phyloP scores from a whole-genome alignment of 2,888 invertebrate species.

The Nebria salina region DNA sequence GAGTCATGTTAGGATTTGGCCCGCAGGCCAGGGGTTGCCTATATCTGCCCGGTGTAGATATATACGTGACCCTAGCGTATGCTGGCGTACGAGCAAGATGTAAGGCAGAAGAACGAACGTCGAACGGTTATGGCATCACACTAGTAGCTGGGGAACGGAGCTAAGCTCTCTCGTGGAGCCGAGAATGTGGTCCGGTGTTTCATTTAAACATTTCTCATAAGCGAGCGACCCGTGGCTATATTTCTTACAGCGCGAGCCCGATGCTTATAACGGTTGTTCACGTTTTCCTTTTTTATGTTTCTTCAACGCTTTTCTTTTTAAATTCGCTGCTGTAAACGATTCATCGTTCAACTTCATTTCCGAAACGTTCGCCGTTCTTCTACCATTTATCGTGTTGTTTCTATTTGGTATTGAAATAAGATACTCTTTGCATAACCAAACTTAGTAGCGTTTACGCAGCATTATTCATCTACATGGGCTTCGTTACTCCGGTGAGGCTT shows the following conservation, averaged over 20 bases:
- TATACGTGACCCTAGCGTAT: neutral
- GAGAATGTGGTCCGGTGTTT: slow-evolving; percentile 38
- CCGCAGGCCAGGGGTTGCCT: slow-evolving; percentile 1
- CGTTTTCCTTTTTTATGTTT: slow-evolving; percentile 22
- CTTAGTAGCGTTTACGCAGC: neutral
- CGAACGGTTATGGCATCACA: slow-evolving; percentile 22
- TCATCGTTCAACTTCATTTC: slow-evolving; percentile 35
- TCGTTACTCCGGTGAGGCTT: slow-evolving; percentile 21
- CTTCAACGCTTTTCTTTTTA: slow-evolving; percentile 23
- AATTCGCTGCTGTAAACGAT: slow-evolving; percentile 24
- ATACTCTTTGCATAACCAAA: slow-evolving; percentile 23
- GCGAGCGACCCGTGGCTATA: slow-evolving; percentile 23
- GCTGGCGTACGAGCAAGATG: slow-evolving; percentile 12
- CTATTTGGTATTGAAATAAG: slow-evolving; percentile 32
- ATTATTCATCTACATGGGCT: slow-evolving; percentile 25
- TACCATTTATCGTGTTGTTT: slow-evolving; percentile 15
- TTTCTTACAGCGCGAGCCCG: slow-evolving; percentile 33
- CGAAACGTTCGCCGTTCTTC: slow-evolving; percentile 22
- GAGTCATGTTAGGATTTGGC: neutral
- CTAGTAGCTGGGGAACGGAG: slow-evolving; percentile 24
- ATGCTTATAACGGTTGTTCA: slow-evolving; percentile 27
- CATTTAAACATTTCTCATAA: slow-evolving; percentile 42
- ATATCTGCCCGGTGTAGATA: neutral
- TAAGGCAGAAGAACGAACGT: slow-evolving; percentile 26
- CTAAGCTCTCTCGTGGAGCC: slow-evolving; percentile 31